Conservation (phyloP, 2,113 vertebrate species). For the Leucosticte australis region DNA sequence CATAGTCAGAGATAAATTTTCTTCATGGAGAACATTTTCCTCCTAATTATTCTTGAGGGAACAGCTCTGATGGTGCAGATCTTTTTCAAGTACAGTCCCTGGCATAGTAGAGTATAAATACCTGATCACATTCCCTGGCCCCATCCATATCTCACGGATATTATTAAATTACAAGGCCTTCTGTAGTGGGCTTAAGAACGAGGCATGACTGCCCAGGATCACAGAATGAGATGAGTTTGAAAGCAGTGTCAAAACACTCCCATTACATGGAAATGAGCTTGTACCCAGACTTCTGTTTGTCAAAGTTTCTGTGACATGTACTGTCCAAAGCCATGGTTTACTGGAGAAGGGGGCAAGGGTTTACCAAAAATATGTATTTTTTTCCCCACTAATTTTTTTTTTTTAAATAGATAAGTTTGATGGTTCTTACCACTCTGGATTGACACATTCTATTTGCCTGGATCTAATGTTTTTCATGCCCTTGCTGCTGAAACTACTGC, state of each 20-base stretch:
- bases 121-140: neutral
- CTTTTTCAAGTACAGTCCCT: neutral
- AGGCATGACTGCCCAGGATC: neutral
- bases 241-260: neutral
- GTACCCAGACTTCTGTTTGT: neutral
- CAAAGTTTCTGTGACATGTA: neutral
- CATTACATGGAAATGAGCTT: neutral
- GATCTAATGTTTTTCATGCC: conserved; percentile 14
- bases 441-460: conserved; percentile 22
- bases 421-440: neutral
- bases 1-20: neutral
- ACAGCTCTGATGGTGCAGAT: neutral
- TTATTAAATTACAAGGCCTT: neutral
- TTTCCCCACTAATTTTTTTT: neutral
- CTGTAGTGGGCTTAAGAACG: neutral
- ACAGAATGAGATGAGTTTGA: neutral
- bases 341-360: neutral
- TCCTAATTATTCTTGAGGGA: neutral
- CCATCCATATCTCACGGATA: neutral
- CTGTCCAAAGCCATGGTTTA: neutral
- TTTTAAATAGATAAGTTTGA: neutral
- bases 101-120: neutral
- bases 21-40: neutral
- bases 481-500: neutral
- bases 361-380: neutral